A percentile compares a stretch with the other conserved stretches of the same genome.
Conservation (phyloP, 2,113 vertebrate species). For the Parotia lawesii region DNA sequence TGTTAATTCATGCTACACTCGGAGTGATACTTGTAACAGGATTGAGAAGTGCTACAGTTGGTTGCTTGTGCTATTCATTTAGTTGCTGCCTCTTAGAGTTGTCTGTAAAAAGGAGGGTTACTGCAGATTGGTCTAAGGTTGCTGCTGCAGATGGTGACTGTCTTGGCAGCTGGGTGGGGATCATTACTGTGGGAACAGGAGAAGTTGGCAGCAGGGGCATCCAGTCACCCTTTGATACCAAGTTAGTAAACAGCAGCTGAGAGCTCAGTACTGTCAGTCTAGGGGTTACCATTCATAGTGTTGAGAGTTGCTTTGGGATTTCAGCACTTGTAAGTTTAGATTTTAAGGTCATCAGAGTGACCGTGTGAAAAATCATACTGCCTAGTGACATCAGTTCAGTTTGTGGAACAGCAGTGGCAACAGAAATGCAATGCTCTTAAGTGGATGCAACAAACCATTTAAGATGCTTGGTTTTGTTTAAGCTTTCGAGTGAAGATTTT, state of each 20-base stretch:
- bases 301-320: background rate
- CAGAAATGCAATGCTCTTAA: background rate
- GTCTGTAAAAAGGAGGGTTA: background rate
- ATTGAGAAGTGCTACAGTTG: background rate
- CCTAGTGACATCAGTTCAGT: background rate
- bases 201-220: background rate
- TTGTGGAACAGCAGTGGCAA: background rate
- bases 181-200: background rate
- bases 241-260: background rate
- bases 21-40: background rate
- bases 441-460: background rate
- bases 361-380: background rate
- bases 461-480: background rate
- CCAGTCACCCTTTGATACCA: background rate
- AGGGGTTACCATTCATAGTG: background rate
- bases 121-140: background rate
- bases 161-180: background rate
- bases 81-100: background rate
- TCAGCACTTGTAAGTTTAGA: background rate
- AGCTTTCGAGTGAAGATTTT: background rate
- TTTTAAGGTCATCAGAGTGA: background rate
- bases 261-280: background rate
- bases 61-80: background rate
- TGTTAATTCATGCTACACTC: background rate
- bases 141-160: background rate